Evolutionary conservation across 2,888 invertebrate species (phyloP).

Genomic region (Caenorhabditis sp.): DNA sequence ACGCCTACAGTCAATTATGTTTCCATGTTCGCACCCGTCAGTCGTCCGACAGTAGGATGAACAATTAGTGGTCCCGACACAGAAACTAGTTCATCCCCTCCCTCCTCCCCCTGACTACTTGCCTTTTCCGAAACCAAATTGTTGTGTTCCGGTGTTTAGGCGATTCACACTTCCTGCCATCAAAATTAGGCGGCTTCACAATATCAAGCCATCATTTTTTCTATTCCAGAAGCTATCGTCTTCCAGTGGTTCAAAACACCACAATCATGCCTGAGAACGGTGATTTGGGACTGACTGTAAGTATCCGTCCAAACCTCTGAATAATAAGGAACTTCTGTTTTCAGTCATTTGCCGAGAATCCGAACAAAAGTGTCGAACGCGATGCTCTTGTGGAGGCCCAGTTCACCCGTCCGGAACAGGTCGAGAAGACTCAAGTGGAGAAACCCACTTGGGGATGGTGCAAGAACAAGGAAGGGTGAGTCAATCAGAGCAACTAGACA

Average conservation of each 20-base stretch:
- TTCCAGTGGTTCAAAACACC: constrained; percentile 8
- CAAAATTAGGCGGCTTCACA: neutral
- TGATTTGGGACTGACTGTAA: constrained; percentile 23
- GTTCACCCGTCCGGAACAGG: constrained; percentile 22
- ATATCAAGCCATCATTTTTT: neutral
- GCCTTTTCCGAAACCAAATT: constrained; percentile 20
- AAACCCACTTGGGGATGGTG: too few relatives aligned
- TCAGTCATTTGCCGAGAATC: constrained; percentile 45
- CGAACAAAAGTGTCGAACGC: constrained; percentile 31
- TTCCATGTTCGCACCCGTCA: constrained; percentile 10
- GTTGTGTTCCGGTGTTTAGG: constrained; percentile 51
- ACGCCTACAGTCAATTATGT: constrained; percentile 29
- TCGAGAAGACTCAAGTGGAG: constrained; percentile 16
- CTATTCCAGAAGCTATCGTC: constrained; percentile 13
- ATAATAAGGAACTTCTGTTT: neutral
- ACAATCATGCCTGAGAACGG: constrained; percentile 2
- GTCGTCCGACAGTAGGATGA: constrained; percentile 2
- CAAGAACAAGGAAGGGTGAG: too few relatives aligned
- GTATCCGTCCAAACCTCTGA: neutral
- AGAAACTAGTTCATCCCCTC: constrained; percentile 24
- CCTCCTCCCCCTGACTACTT: neutral
- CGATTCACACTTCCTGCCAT: constrained; percentile 19
- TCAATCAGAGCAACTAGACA: too few relatives aligned
- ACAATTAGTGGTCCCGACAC: constrained; percentile 51
- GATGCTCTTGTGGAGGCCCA: constrained; percentile 29